phyloP scores from a whole-genome alignment of 1,140 invertebrate genomes.

The Eufriesea mexicana region DNA sequence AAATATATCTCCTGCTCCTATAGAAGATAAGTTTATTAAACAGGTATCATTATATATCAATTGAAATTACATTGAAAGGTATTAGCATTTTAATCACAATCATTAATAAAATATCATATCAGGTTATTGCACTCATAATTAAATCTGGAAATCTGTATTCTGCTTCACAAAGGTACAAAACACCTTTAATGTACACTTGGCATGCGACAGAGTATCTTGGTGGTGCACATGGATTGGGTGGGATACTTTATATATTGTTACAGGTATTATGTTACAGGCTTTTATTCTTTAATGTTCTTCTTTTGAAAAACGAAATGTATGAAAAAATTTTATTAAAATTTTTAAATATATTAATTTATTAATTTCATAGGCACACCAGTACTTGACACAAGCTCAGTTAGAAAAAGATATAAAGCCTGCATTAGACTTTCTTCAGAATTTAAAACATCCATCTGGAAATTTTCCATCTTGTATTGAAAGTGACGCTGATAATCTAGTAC shows the following conservation, averaged over 20 bases:
- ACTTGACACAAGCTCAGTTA: slow-evolving; percentile 84
- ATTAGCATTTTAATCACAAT: background rate
- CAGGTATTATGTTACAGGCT: slow-evolving; percentile 82
- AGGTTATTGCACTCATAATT: slow-evolving; percentile 87
- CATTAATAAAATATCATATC: slow-evolving; percentile 29
- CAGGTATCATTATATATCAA: slow-evolving; percentile 72
- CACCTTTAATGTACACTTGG: slow-evolving; percentile 92
- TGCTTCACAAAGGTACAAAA: slow-evolving; percentile 78
- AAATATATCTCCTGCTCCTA: slow-evolving; percentile 81
- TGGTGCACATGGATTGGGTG: slow-evolving; percentile 93
- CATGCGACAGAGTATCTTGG: slow-evolving; percentile 94
- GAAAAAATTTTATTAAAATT: background rate
- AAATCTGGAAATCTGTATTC: slow-evolving; percentile 86
- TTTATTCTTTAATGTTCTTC: no score
- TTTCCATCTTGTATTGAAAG: slow-evolving; percentile 92
- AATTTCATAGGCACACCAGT: slow-evolving; percentile 81
- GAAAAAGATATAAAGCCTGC: slow-evolving; percentile 84
- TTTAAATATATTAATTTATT: background rate
- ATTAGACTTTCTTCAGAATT: slow-evolving; percentile 85
- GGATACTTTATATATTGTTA: slow-evolving; percentile 92
- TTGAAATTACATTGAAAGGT: background rate
- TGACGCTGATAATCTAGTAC: slow-evolving; percentile 90
- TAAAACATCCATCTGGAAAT: slow-evolving; percentile 90
- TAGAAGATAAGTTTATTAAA: slow-evolving; percentile 81
- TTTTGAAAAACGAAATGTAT: slow-evolving; percentile 20